These are phyloP conservation scores for Paracanthobrama guichenoti DNA, from an alignment of 2,113 vertebrate species.

Conservation along the genomic window DNA sequence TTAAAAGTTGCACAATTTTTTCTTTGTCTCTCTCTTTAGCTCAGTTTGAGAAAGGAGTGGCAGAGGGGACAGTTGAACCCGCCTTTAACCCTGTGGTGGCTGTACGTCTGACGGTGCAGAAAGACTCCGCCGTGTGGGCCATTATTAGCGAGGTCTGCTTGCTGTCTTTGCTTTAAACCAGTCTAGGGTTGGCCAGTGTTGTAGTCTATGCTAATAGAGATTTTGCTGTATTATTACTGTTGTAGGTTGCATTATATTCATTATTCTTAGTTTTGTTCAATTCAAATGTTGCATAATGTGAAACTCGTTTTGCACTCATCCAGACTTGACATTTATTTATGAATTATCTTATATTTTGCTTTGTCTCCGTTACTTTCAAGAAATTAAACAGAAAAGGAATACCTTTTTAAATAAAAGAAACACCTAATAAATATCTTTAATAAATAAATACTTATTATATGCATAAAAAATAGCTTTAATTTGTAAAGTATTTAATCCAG, in stretches of 20 bases:
- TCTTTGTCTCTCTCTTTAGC: constrained; percentile 69
- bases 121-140: constrained; percentile 94
- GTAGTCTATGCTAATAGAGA: too few relatives aligned
- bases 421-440: too few relatives aligned
- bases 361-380: background rate
- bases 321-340: background rate
- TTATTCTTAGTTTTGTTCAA: background rate
- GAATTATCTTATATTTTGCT: background rate
- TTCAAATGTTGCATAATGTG: background rate
- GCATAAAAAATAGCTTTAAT: background rate
- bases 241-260: background rate
- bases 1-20: background rate
- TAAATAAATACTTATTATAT: too few relatives aligned
- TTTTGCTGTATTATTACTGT: background rate
- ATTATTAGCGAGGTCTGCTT: constrained; percentile 93
- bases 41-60: constrained; percentile 89
- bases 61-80: constrained; percentile 87
- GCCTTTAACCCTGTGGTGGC: constrained; percentile 88
- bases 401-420: background rate
- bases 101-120: constrained; percentile 87
- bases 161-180: background rate
- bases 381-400: background rate
- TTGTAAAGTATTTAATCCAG: background rate
- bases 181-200: background rate
- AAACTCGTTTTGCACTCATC: background rate